Percentiles rank a stretch among this genome's conserved stretches.
Conservation (phyloP, 2,797 vertebrate genomes). For the Trichosurus vulpecula region DNA sequence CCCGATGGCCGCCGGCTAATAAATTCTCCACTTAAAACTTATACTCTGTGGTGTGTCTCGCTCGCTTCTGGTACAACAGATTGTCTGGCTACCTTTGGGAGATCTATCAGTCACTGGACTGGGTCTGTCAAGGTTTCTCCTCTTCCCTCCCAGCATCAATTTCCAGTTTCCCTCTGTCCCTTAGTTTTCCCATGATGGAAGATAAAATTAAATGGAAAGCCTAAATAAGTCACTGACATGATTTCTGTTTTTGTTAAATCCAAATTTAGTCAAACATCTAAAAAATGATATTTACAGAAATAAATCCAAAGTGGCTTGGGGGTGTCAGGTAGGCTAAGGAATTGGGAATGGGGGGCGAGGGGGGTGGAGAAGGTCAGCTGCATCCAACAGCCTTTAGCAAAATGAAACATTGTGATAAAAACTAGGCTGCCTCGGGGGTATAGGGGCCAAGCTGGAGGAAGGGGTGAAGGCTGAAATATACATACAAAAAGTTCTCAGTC, state of each 20-base stretch:
- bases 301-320: constrained; percentile 54
- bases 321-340: constrained; percentile 61
- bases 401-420: constrained; percentile 34
- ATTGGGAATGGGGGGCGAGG: not conserved
- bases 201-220: constrained; percentile 33
- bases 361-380: constrained; percentile 17
- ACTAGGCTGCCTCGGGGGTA: not conserved
- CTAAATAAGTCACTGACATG: constrained; percentile 53
- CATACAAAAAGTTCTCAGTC: constrained; percentile 33
- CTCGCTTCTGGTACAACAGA: no score
- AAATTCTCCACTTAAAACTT: no score
- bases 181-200: constrained; percentile 47
- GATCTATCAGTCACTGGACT: not conserved
- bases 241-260: constrained; percentile 21
- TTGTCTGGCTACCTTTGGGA: constrained; percentile 34
- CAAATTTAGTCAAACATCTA: constrained; percentile 45
- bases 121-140: not conserved
- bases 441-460: constrained; percentile 72
- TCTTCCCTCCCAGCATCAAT: not conserved
- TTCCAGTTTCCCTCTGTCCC: constrained; percentile 26
- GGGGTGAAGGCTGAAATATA: not conserved
- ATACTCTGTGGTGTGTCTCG: no score
- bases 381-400: constrained; percentile 46
- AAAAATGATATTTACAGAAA: constrained; percentile 39
- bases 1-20: no score